Evolutionary conservation across 2,113 vertebrate genomes (phyloP), one percentile per base, ranked within the genome.

Genomic region (Climacteris rufus): DNA sequence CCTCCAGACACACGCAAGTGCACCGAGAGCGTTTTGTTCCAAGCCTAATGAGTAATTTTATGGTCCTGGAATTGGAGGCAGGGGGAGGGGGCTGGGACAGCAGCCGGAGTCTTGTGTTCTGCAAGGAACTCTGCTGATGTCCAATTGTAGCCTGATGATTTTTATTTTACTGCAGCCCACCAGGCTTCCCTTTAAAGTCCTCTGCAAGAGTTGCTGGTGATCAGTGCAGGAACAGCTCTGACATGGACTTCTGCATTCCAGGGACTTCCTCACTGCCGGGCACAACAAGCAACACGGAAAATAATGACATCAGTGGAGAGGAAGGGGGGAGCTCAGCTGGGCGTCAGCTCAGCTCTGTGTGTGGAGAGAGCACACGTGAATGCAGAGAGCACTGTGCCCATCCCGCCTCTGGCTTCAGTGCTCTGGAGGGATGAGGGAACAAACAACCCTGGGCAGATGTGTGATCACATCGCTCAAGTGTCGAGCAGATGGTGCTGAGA

Each of bases 1-100:
- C 80, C 90, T 93, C 52, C 86, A 93, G 72, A 86, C 93, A 87
- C 83, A 90, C 50, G 77, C 94, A 95, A 96, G 94, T 87, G 94
- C 92, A 89, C 57, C 22, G 2, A 93, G 81, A 84, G 72, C 2
- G 23, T 96, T 96, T 82, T 93, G 86, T 96, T 96, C 93, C 95
- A 96, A 90, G 65, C 61, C 45, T 95, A 96, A 95, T 87, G 90
- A 84, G 80, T 90, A 92, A 97, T 96, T 95, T 95, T 91, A 94
- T 64, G 90, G 90, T 87, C 61, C 76, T 84, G 88, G 83, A 90
- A 88, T 61, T 80, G 68, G 69, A 92, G 44, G 49, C 75, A 76
- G 50, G 27, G 39, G 24, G 56, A 92, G 69, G 94, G 83, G 76
- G 37, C 65, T 60, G 77, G 87, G 74, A 45, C 49, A 82, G 88